Evolutionary conservation across 2,888 invertebrate genomes (phyloP), one percentile per base, ranked within the genome.

Genomic region (Dione juno): DNA sequence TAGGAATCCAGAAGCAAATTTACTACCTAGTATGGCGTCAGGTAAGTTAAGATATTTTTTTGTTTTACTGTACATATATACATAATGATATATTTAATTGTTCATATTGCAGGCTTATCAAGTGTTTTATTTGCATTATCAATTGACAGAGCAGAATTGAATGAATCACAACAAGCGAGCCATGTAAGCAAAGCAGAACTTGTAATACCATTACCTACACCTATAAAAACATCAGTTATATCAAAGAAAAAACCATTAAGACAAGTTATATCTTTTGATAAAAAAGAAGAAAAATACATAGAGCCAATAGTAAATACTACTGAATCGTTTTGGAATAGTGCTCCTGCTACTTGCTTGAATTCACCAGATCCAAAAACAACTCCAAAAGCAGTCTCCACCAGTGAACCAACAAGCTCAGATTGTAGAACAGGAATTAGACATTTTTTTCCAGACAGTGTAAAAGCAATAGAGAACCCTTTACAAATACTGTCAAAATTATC

Each of bases 61-160:
- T 11, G 16, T 58, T 54, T 28, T 63, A 69, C 66, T 64, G 28
- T 69, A 58, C 72, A 37, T 61, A 41, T 19, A 10, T 50, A 72
- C 66, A 75, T 68, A 69, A 50, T 35, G 59, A 73, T 70, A 52
- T 69, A 65, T 72, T 67, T 66, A 3, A 19, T 45, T 45, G 19
- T n/a, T 43, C 28, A 64, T 48, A 67, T 92, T 92, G 75, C 83
- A 97, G 97, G 97, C 76, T 94, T 99, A 84, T 96, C 96, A 76
- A 96, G 97, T 66, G 96, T 99, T 82, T 93, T 99, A 76, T 99
- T 99, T 93, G 99, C 99, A 28, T 95, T 99, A 83, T 96, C 96
- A 81, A 97, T 98, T 73, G 98, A 99, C 91, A 97, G 97, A 87
- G 94, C 95, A 40, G 97, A 97, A 83, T 93, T 98, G 69, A 97